Evolutionary conservation across 23 tunicate species (phyloP), one percentile per base, ranked within the genome.

Genomic region (Corella eumyota): DNA sequence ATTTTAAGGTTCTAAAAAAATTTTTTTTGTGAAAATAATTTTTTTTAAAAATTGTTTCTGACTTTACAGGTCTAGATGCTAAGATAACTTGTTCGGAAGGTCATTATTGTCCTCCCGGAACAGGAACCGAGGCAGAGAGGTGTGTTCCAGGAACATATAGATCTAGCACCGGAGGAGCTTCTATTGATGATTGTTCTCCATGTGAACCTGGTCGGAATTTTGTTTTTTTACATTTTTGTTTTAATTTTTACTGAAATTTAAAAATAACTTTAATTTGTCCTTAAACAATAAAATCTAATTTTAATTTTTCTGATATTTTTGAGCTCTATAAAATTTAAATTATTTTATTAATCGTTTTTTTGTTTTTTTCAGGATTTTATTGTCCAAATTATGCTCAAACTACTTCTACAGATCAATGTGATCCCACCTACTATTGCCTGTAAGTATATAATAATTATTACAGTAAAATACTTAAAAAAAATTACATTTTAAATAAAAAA

Each of bases 131-230:
- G 19, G 59, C 72, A 26, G 50, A 45, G 24, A 48, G 56, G n/a
- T 92, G 98, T 50, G 86, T 87, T 3, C 66, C 66, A 21, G 98
- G 98, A 33, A 92, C 98, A 30, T 92, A 60, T 34, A 34, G 45
- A 5, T 58, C 36, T 32, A 34, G 13, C 21, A 44, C 19, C 28
- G 85, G 76, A 49, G 46, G 23, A 19, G 61, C 37, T 3, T 23
- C 33, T 13, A 24, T 25, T 34, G 36, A 27, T 36, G 68, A 58
- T 44, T 75, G 81, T 32, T 45, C 31, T 3, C 55, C 45, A 23
- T 75, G 81, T 56, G 69, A 72, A 13, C 20, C 59, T 25, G 21
- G 59, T 25, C 20, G 21, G n/a, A 19, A 20, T 25, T 20, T 11
- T 25, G 22, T 19, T 7, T 19, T 53, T 53, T 7, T 53, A 25